Evolutionary conservation across 2,113 vertebrate genomes (phyloP).

Genomic region (Syngnathus typhle): DNA sequence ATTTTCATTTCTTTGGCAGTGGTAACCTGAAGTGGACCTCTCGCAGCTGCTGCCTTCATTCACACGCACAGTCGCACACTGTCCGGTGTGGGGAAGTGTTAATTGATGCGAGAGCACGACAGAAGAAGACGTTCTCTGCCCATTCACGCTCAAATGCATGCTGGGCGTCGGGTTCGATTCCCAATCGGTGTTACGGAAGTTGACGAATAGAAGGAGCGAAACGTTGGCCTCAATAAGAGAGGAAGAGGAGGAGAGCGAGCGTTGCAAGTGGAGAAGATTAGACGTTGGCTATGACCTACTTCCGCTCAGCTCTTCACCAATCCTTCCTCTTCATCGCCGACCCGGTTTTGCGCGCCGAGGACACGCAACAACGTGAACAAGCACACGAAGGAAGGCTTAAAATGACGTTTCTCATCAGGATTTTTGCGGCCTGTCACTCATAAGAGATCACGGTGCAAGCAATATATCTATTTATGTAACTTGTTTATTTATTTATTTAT

Average conservation of each 20-base stretch:
- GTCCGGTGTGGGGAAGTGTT: constrained; percentile 8
- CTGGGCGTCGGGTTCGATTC: constrained; percentile 15
- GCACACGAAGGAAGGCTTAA: background rate
- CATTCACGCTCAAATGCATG: background rate
- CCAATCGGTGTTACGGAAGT: background rate
- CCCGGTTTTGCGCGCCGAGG: constrained; percentile 3
- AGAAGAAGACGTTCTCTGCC: background rate
- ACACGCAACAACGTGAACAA: constrained; percentile 4
- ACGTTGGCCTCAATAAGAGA: constrained; percentile 20
- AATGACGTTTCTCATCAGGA: background rate
- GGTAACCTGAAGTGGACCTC: constrained; percentile 35
- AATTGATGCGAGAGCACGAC: constrained; percentile 11
- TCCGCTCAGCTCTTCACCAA: constrained; percentile 44
- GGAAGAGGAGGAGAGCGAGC: background rate
- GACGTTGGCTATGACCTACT: constrained; percentile 52
- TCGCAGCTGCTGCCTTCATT: constrained; percentile 57
- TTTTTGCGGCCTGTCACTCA: too few species aligned
- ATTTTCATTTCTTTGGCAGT: constrained; percentile 1
- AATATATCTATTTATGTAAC: background rate
- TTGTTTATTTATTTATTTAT: too few species aligned
- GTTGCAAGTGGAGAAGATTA: constrained; percentile 14
- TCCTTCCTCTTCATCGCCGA: constrained; percentile 25
- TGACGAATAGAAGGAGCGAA: constrained; percentile 7
- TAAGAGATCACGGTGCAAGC: too few species aligned
- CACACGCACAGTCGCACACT: constrained; percentile 21